Conservation (phyloP, 2,888 invertebrate genomes). For the Agrotis segetum region DNA sequence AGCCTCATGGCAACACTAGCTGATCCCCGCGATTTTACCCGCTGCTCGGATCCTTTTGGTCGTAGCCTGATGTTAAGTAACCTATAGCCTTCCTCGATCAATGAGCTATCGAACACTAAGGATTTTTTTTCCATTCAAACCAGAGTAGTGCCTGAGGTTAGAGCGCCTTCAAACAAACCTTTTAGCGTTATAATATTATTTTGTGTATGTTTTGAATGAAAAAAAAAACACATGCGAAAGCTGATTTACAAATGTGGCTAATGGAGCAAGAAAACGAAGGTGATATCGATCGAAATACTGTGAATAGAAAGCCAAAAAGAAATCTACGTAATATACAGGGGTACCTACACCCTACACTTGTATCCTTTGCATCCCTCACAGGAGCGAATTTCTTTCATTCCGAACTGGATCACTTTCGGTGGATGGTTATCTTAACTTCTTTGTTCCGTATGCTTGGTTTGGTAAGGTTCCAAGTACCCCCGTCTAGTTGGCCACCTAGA, state of each 20-base stretch:
- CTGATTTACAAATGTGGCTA: constrained; percentile 3
- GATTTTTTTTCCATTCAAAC: too few species aligned
- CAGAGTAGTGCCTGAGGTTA: too few species aligned
- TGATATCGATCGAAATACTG: constrained; percentile 38
- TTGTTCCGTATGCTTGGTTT: constrained; percentile 54
- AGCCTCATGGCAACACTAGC: too few species aligned
- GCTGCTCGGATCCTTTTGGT: too few species aligned
- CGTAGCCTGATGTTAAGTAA: too few species aligned
- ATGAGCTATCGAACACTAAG: too few species aligned
- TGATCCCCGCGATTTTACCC: too few species aligned
- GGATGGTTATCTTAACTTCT: constrained; percentile 63
- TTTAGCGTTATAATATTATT: too few species aligned
- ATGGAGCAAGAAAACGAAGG: constrained; percentile 8
- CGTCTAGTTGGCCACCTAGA: constrained; percentile 72
- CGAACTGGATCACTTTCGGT: constrained; percentile 55
- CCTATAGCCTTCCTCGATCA: too few species aligned
- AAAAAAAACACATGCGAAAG: constrained; percentile 8
- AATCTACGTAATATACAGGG: constrained; percentile 19
- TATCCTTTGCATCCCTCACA: constrained; percentile 39
- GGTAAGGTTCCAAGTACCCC: constrained; percentile 66
- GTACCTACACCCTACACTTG: constrained; percentile 48
- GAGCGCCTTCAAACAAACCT: too few species aligned
- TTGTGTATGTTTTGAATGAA: constrained; percentile 5
- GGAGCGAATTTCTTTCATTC: constrained; percentile 47
- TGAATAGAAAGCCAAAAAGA: constrained; percentile 41